Evolutionary conservation across 2,797 vertebrate species (phyloP).

Genomic region (Chromobotia macracanthus): DNA sequence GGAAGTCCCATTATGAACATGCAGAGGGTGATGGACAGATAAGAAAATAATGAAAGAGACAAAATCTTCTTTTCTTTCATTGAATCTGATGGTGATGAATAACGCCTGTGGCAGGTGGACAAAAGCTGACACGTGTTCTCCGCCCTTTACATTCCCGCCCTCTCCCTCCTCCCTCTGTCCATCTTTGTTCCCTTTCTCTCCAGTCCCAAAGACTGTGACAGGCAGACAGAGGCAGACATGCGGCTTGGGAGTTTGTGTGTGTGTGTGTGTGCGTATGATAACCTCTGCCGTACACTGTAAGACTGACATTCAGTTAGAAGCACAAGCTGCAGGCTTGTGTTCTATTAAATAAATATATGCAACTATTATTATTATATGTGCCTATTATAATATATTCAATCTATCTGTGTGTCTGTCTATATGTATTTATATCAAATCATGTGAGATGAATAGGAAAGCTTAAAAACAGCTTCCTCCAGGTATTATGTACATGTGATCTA

Average conservation of each 20-base stretch:
- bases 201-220: constrained; percentile 36
- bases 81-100: constrained; percentile 44
- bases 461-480: not conserved
- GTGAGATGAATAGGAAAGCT: not conserved
- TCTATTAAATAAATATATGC: constrained; percentile 17
- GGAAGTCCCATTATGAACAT: constrained; percentile 14
- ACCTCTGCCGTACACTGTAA: constrained; percentile 39
- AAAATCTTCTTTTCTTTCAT: constrained; percentile 25
- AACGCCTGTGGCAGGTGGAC: constrained; percentile 47
- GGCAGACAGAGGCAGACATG: not conserved
- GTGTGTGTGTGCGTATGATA: constrained; percentile 26
- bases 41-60: constrained; percentile 30
- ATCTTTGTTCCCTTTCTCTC: constrained; percentile 37
- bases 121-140: constrained; percentile 52
- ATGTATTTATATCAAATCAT: not conserved
- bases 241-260: constrained; percentile 15
- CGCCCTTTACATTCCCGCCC: constrained; percentile 20
- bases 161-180: constrained; percentile 16
- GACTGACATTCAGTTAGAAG: constrained; percentile 42
- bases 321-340: constrained; percentile 11
- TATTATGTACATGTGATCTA: not conserved
- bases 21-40: constrained; percentile 27
- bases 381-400: not conserved
- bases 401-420: not conserved
- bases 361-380: constrained; percentile 18